phyloP scores from a whole-genome alignment of 2,888 invertebrate species.

The Trachelus iudaicus region DNA sequence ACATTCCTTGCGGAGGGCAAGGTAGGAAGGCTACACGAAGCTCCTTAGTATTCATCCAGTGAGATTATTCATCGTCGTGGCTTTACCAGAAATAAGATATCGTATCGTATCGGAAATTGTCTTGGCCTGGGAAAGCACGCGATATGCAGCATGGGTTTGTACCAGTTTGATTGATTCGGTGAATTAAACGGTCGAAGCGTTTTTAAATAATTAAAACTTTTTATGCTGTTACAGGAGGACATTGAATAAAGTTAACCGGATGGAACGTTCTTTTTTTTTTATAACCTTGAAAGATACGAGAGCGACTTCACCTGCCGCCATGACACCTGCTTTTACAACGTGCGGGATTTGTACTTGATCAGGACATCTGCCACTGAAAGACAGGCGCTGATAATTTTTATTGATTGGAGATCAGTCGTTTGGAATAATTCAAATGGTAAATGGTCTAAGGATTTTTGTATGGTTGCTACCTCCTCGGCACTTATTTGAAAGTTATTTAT shows the following conservation, averaged over 20 bases:
- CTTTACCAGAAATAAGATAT: slow-evolving; percentile 33
- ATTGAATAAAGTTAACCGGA: background rate
- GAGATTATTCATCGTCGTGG: slow-evolving; percentile 43
- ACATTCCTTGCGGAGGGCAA: slow-evolving; percentile 21
- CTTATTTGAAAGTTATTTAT: background rate
- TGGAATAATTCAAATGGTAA: background rate
- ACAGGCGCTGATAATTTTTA: background rate
- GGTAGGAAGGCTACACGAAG: background rate
- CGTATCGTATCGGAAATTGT: slow-evolving; percentile 41
- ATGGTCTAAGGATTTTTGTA: background rate
- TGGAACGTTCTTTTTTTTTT: background rate
- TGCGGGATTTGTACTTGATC: background rate
- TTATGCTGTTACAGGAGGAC: background rate
- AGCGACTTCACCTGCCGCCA: background rate
- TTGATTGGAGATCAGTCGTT: background rate
- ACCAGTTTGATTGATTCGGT: background rate
- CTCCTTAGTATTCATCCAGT: slow-evolving; percentile 45
- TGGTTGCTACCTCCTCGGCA: background rate
- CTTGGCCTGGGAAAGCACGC: slow-evolving; percentile 35
- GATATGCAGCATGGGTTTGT: background rate
- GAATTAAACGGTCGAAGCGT: background rate
- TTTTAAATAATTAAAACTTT: background rate
- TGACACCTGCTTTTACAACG: background rate
- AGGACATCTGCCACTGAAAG: background rate
- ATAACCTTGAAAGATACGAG: background rate